These are phyloP conservation scores for Apantesis nais DNA, from an alignment of 2,888 invertebrate species.

Conservation along the genomic window DNA sequence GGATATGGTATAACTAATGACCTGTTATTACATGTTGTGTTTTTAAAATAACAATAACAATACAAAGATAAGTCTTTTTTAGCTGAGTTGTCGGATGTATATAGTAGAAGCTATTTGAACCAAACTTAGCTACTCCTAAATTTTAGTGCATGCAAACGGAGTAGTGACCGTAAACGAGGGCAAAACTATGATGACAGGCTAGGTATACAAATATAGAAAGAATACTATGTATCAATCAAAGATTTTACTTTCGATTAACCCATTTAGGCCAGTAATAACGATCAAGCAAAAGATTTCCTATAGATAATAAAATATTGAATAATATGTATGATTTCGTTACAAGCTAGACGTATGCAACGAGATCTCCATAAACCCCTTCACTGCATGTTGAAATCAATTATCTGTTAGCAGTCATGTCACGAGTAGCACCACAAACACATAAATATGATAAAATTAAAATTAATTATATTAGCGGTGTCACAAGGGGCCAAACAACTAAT, in stretches of 20 bases:
- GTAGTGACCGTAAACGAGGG: neutral
- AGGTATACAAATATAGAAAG: neutral
- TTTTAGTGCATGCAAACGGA: no score
- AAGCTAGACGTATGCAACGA: conserved; percentile 19
- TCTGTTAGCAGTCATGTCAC: conserved; percentile 27
- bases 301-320: conserved; percentile 8
- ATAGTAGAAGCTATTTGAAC: no score
- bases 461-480: neutral
- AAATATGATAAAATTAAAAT: conserved; percentile 9
- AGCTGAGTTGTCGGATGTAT: no score
- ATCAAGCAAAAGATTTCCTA: neutral
- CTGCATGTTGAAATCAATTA: conserved; percentile 37
- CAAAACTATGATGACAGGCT: neutral
- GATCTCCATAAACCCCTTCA: conserved; percentile 33
- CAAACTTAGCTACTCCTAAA: no score
- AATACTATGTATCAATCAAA: neutral
- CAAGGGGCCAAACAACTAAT: neutral
- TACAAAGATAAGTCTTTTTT: no score
- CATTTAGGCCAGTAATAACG: neutral
- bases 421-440: conserved; percentile 14
- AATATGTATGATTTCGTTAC: conserved; percentile 9
- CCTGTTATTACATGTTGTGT: neutral
- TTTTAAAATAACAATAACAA: neutral
- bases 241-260: neutral
- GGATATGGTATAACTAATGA: neutral